These are phyloP conservation scores for Mythimna vitellina DNA, from an alignment of 2,888 invertebrate genomes.

Conservation along the genomic window DNA sequence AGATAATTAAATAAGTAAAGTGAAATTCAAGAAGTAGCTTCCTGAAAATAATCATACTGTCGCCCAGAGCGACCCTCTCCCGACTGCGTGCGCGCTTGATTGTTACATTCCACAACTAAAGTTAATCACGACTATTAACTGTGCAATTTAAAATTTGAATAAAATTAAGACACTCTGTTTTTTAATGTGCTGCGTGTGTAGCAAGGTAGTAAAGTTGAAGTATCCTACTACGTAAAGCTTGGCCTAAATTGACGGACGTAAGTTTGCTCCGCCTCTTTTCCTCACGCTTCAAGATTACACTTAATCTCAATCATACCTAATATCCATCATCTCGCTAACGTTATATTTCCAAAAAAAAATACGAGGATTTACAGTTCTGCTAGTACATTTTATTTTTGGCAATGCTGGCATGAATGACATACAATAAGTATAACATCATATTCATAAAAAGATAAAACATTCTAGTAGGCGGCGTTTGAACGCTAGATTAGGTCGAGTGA, in stretches of 20 bases:
- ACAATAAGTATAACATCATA: constrained; percentile 9
- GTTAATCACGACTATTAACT: no score
- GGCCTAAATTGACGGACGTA: constrained; percentile 20
- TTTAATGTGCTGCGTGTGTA: background rate
- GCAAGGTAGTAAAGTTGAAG: background rate
- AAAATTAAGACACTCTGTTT: background rate
- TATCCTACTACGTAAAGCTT: background rate
- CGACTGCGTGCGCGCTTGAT: no score
- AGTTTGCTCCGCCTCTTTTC: background rate
- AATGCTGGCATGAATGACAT: constrained; percentile 14
- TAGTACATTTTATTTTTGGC: constrained; percentile 34
- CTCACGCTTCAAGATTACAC: constrained; percentile 11
- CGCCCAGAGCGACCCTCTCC: no score
- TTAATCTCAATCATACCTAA: constrained; percentile 5
- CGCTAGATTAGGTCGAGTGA: constrained; percentile 60
- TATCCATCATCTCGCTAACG: constrained; percentile 21
- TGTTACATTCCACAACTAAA: no score
- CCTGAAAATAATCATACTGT: no score
- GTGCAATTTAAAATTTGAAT: no score
- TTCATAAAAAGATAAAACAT: constrained; percentile 37
- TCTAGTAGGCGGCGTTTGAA: constrained; percentile 53
- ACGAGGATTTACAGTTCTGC: constrained; percentile 31
- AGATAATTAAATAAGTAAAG: no score
- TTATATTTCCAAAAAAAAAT: constrained; percentile 37
- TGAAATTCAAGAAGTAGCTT: no score